These are phyloP conservation scores for Paralichthys olivaceus DNA, from an alignment of 2,113 vertebrate genomes.

Conservation along the genomic window DNA sequence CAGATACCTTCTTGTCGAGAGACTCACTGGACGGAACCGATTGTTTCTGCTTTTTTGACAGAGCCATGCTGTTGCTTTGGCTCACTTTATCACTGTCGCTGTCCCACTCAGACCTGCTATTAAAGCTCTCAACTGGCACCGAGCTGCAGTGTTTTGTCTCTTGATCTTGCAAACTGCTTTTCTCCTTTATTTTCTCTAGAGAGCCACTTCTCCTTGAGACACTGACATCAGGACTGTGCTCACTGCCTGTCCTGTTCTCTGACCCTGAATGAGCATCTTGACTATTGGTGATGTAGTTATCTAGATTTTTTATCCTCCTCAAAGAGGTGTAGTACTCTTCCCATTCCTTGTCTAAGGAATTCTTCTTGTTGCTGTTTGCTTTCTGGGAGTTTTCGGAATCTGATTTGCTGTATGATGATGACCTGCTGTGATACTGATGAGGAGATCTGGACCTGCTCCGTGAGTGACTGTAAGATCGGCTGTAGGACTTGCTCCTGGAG, in stretches of 20 bases:
- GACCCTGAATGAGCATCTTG: slow-evolving; percentile 52
- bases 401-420: slow-evolving; percentile 85
- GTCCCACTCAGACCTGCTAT: slow-evolving; percentile 77
- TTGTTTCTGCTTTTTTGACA: slow-evolving; percentile 61
- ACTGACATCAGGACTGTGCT: slow-evolving; percentile 55
- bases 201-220: slow-evolving; percentile 51
- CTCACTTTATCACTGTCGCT: slow-evolving; percentile 77
- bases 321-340: slow-evolving; percentile 74
- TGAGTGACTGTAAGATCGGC: slow-evolving; percentile 86
- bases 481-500: slow-evolving; percentile 87
- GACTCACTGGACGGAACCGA: slow-evolving; percentile 52
- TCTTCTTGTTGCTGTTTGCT: slow-evolving; percentile 68
- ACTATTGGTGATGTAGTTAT: slow-evolving; percentile 56
- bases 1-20: slow-evolving; percentile 76
- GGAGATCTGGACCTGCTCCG: slow-evolving; percentile 85
- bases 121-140: slow-evolving; percentile 65
- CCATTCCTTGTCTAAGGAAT: slow-evolving; percentile 73
- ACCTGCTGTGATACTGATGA: slow-evolving; percentile 79
- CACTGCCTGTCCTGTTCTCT: slow-evolving; percentile 52
- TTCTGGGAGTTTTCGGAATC: slow-evolving; percentile 85
- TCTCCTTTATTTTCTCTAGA: slow-evolving; percentile 45
- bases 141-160: slow-evolving; percentile 65
- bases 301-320: slow-evolving; percentile 79
- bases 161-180: slow-evolving; percentile 46
- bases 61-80: slow-evolving; percentile 57